A percentile compares a stretch with the other conserved stretches of the same genome.
Conservation (phyloP, 2,797 vertebrate genomes). For the Myripristis jacobus region DNA sequence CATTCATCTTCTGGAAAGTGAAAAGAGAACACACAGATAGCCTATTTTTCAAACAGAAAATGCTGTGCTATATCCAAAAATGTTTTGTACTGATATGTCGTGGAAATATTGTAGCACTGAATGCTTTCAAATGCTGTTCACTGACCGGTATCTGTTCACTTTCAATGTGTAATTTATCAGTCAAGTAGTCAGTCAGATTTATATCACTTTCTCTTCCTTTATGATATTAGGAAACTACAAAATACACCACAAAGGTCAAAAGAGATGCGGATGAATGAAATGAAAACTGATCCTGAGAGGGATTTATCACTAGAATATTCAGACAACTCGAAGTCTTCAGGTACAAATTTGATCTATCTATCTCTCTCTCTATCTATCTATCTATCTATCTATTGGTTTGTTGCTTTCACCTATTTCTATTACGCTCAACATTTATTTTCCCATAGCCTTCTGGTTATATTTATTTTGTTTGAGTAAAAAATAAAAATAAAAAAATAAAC, state of each 20-base stretch:
- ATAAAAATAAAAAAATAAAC: not conserved
- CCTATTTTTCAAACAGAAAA: too few species aligned
- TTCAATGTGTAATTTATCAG: not conserved
- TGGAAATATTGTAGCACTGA: too few species aligned
- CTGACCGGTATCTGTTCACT: too few species aligned
- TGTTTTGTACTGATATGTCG: too few species aligned
- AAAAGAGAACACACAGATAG: too few species aligned
- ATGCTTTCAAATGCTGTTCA: too few species aligned
- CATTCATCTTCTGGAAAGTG: too few species aligned
- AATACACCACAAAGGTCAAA: conserved; percentile 54
- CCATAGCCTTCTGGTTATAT: not conserved
- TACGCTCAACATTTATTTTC: too few species aligned
- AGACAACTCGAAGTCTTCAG: conserved; percentile 62
- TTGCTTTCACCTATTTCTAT: too few species aligned
- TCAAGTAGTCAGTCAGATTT: not conserved
- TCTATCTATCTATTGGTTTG: too few species aligned
- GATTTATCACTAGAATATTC: conserved; percentile 20
- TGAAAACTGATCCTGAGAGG: conserved; percentile 14
- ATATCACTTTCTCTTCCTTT: not conserved
- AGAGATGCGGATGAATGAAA: conserved; percentile 48
- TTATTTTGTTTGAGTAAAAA: not conserved
- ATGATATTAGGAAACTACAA: conserved; percentile 71
- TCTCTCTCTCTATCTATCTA: not conserved
- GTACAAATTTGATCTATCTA: conserved; percentile 36
- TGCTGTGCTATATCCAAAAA: too few species aligned